A percentile compares a stretch with the other conserved stretches of the same genome.
Evolutionary conservation across 1,140 invertebrate species (phyloP).

Genomic region (Heliconius eleuchia): DNA sequence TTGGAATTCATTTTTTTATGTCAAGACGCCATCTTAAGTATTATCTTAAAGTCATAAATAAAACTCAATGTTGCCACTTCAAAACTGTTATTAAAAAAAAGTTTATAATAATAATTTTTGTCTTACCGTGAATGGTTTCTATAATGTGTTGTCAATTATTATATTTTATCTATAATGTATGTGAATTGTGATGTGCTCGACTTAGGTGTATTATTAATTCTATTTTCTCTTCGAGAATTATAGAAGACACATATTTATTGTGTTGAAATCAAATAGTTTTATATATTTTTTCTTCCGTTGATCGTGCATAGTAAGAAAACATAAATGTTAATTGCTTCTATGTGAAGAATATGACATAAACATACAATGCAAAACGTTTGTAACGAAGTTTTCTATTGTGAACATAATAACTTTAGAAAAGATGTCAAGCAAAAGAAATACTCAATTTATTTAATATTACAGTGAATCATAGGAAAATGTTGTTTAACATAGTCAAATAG

Average conservation of each 20-base stretch:
- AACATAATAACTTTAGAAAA: neutral
- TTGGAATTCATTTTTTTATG: slow-evolving; percentile 1
- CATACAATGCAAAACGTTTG: slow-evolving; percentile 1
- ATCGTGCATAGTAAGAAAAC: neutral
- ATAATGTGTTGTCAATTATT: neutral
- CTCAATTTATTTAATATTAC: neutral
- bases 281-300: neutral
- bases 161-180: neutral
- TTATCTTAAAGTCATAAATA: slow-evolving; percentile 7
- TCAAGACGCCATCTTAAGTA: slow-evolving; percentile 24
- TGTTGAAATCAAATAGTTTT: neutral
- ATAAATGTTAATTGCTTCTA: neutral
- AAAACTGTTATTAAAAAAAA: neutral
- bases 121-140: neutral
- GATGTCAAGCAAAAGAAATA: neutral
- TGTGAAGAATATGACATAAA: neutral
- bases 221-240: neutral
- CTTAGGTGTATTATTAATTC: neutral
- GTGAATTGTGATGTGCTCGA: neutral
- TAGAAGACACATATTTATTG: neutral
- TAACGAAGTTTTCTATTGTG: neutral
- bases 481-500: neutral
- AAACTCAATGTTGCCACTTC: neutral
- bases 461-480: neutral
- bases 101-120: neutral